Conservation (phyloP, 2,113 vertebrate genomes). For the Varanus salvator region DNA sequence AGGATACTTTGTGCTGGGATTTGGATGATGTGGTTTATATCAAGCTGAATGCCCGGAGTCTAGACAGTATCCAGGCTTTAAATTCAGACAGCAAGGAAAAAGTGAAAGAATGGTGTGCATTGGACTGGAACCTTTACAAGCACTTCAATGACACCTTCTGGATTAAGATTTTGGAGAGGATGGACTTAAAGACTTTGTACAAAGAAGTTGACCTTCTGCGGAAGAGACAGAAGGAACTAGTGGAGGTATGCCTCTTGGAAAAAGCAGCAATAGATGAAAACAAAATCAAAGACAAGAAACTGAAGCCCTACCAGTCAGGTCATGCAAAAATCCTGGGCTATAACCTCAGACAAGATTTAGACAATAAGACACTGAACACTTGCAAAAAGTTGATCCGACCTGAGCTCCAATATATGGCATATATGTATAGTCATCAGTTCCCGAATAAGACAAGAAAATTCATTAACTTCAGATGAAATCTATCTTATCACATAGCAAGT, state of each 20-base stretch:
- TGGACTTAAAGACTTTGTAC: constrained; percentile 73
- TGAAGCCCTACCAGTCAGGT: constrained; percentile 86
- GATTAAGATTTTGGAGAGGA: constrained; percentile 72
- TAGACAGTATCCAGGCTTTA: constrained; percentile 61
- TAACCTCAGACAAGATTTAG: constrained; percentile 77
- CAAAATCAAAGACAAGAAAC: constrained; percentile 66
- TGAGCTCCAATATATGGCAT: constrained; percentile 84
- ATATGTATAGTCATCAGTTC: constrained; percentile 81
- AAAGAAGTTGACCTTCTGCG: constrained; percentile 78
- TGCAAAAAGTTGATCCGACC: constrained; percentile 83
- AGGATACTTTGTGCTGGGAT: constrained; percentile 83
- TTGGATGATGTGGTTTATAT: constrained; percentile 88
- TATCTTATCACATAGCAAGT: accelerated
- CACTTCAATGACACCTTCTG: constrained; percentile 90
- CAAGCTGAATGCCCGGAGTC: constrained; percentile 82
- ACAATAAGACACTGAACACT: constrained; percentile 54
- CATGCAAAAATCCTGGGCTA: constrained; percentile 86
- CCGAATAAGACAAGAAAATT: constrained; percentile 71
- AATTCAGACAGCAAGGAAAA: constrained; percentile 63
- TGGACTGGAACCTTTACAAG: constrained; percentile 89
- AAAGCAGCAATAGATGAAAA: constrained; percentile 63
- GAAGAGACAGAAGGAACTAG: constrained; percentile 70
- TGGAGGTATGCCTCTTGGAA: constrained; percentile 78
- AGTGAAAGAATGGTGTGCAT: constrained; percentile 80
- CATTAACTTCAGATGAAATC: not conserved